Conservation (phyloP, 35 echinoderm and acorn worm species). For the Diadema setosum region DNA sequence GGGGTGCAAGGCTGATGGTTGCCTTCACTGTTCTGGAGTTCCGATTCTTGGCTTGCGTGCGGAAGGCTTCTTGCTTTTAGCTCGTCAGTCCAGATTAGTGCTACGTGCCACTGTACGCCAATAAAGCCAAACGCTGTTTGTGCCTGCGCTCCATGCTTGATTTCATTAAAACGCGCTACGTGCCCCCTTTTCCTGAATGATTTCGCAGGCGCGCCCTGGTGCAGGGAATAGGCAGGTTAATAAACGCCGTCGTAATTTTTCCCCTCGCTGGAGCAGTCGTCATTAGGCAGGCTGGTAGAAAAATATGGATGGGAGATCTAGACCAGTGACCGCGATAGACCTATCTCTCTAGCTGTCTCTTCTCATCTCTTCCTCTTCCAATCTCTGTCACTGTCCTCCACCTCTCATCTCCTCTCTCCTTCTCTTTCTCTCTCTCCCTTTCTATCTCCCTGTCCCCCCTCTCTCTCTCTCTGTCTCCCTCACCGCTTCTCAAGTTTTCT, state of each 20-base stretch:
- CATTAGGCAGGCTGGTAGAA: background rate
- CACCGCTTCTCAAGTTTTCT: too few species aligned
- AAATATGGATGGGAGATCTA: background rate
- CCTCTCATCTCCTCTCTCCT: background rate
- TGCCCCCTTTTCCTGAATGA: background rate
- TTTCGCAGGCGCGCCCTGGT: background rate
- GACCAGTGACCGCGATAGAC: background rate
- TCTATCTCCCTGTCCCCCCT: background rate
- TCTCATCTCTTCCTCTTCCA: background rate
- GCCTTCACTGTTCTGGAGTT: background rate
- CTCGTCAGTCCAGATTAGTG: background rate
- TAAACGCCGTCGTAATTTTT: background rate
- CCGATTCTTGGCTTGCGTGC: background rate
- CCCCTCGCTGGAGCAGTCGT: background rate
- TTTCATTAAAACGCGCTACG: background rate
- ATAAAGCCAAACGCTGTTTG: constrained; percentile 9
- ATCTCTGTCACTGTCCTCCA: background rate
- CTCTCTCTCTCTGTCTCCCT: background rate
- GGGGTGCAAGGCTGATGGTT: too few species aligned
- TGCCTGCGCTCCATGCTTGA: background rate
- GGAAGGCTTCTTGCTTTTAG: background rate
- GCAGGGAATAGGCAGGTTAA: background rate
- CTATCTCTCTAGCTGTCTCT: background rate
- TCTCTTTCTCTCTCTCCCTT: background rate
- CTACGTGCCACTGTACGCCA: background rate